Evolutionary conservation across 2,888 invertebrate genomes (phyloP).

Genomic region (Timema cristinae): DNA sequence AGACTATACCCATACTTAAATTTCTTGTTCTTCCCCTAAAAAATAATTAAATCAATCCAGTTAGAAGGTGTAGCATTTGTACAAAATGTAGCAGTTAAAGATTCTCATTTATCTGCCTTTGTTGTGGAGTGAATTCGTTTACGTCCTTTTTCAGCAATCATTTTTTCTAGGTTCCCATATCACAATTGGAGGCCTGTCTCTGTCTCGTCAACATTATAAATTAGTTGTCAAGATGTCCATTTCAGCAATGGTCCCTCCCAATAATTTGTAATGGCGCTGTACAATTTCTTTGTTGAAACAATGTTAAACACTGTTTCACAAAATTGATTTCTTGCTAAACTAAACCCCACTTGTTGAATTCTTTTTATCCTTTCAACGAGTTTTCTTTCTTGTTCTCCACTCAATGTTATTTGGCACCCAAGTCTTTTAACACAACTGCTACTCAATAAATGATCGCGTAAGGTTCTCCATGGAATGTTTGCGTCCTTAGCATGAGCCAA

Average conservation of each 20-base stretch:
- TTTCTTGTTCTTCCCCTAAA: neutral
- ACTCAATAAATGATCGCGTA: neutral
- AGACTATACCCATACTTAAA: neutral
- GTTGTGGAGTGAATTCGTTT: too few species aligned
- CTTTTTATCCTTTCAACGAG: neutral
- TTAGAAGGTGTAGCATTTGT: neutral
- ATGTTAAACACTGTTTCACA: neutral
- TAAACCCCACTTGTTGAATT: neutral
- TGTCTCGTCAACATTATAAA: too few species aligned
- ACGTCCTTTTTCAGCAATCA: too few species aligned
- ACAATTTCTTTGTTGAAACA: neutral
- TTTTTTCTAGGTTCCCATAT: too few species aligned
- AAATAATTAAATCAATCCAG: neutral
- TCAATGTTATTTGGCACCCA: neutral
- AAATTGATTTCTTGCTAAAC: constrained; percentile 5
- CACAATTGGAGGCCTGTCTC: too few species aligned
- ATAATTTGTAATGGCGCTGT: neutral
- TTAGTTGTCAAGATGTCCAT: neutral
- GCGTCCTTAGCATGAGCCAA: neutral
- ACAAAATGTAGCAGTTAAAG: neutral
- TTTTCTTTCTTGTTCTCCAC: neutral
- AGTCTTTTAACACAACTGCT: constrained; percentile 5
- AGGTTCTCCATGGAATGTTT: neutral
- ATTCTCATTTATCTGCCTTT: too few species aligned
- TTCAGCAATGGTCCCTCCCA: neutral